phyloP scores from a whole-genome alignment of 2,888 invertebrate genomes.

The Harpalus rufipes region DNA sequence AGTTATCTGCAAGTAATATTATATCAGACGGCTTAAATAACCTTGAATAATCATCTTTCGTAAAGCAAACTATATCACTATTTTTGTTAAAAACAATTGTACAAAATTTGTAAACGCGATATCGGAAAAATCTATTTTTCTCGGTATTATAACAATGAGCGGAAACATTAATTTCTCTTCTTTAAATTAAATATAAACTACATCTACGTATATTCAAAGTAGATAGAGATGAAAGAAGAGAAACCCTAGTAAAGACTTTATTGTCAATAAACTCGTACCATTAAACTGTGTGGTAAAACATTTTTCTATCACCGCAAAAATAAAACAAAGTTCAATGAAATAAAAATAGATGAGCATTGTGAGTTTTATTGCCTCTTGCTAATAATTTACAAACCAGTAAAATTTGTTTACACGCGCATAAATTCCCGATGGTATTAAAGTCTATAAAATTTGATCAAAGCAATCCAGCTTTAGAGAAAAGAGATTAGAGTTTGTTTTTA shows the following conservation, averaged over 20 bases:
- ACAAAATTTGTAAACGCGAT: too few relatives aligned
- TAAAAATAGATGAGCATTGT: slow-evolving; percentile 9
- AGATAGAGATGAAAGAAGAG: not conserved
- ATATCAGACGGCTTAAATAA: too few relatives aligned
- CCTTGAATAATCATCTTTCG: too few relatives aligned
- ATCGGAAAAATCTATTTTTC: too few relatives aligned
- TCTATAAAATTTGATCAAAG: slow-evolving; percentile 9
- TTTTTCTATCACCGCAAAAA: not conserved
- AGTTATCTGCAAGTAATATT: too few relatives aligned
- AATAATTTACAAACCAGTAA: slow-evolving; percentile 31
- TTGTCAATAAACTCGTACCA: not conserved
- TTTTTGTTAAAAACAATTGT: too few relatives aligned
- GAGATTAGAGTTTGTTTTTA: not conserved
- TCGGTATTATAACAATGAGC: too few relatives aligned
- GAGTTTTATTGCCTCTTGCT: slow-evolving; percentile 12
- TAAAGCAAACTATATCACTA: too few relatives aligned
- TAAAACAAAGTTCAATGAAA: not conserved
- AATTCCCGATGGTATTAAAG: slow-evolving; percentile 13
- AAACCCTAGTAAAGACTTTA: not conserved
- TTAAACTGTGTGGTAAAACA: not conserved
- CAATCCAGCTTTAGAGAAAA: not conserved
- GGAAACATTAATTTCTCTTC: too few relatives aligned
- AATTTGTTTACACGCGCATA: slow-evolving; percentile 17
- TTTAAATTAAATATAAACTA: too few relatives aligned
- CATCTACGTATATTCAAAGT: not conserved